Conservation (phyloP, 2,797 vertebrate species). For the Enteromius trimaculatus region DNA sequence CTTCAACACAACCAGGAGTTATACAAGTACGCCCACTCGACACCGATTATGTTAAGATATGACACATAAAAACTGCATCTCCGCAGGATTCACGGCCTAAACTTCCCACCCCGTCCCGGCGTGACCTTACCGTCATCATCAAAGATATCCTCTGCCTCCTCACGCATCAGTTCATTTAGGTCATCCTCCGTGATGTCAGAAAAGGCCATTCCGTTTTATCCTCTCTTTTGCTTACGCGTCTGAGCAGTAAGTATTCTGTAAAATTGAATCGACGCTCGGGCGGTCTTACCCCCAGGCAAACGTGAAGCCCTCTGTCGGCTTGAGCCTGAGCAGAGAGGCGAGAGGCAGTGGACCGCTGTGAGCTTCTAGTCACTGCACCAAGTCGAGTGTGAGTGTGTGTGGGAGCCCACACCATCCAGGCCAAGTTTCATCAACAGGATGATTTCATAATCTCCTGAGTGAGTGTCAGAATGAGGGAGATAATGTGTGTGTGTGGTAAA, state of each 20-base stretch:
- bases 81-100: not conserved
- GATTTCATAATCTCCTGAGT: conserved; percentile 81
- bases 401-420: conserved; percentile 69
- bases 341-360: conserved; percentile 58
- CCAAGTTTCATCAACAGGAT: conserved; percentile 73
- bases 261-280: conserved; percentile 63
- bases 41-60: conserved; percentile 13
- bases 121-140: conserved; percentile 76
- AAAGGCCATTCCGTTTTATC: conserved; percentile 70
- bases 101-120: conserved; percentile 37
- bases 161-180: conserved; percentile 74
- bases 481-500: conserved; percentile 52
- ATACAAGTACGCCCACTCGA: conserved; percentile 40
- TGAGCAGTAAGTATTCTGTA: conserved; percentile 57
- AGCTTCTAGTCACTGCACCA: conserved; percentile 63
- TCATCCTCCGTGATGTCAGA: conserved; percentile 71
- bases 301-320: conserved; percentile 64
- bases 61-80: conserved; percentile 2
- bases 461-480: conserved; percentile 70
- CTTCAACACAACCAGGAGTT: conserved; percentile 9
- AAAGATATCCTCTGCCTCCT: conserved; percentile 81
- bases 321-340: conserved; percentile 63
- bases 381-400: conserved; percentile 59
- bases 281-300: conserved; percentile 67
- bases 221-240: conserved; percentile 8